Percentiles rank a stretch among this genome's conserved stretches.
These are phyloP conservation scores for Leucoraja ocellata DNA, from an alignment of 2,797 vertebrate genomes.

Conservation along the genomic window DNA sequence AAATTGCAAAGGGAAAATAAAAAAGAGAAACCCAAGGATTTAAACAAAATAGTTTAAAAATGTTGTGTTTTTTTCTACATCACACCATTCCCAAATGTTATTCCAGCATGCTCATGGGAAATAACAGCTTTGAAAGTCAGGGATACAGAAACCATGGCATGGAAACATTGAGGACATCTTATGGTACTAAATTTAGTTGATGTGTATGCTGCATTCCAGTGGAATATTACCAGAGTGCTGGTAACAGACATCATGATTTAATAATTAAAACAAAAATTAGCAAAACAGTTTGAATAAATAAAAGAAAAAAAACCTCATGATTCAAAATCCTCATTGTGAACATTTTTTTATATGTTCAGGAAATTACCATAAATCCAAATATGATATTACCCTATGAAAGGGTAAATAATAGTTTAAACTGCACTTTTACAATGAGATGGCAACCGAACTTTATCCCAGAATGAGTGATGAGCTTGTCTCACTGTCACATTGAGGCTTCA, in stretches of 20 bases:
- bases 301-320: not conserved
- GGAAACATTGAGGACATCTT: not conserved
- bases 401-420: not conserved
- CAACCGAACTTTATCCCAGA: not conserved
- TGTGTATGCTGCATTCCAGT: not conserved
- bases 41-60: not conserved
- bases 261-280: not conserved
- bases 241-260: not conserved
- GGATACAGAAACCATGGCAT: not conserved
- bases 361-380: not conserved
- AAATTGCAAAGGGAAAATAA: not conserved
- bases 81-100: not conserved
- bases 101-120: not conserved
- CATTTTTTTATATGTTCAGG: not conserved
- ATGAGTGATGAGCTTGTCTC: not conserved
- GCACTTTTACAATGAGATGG: not conserved
- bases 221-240: not conserved
- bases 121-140: not conserved
- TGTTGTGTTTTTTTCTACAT: not conserved
- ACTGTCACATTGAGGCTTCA: not conserved
- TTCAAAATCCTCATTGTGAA: not conserved
- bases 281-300: not conserved
- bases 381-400: not conserved
- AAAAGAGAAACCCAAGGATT: not conserved
- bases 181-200: not conserved